Conservation (phyloP, 2,113 vertebrate species). For the Syrmaticus mikado region DNA sequence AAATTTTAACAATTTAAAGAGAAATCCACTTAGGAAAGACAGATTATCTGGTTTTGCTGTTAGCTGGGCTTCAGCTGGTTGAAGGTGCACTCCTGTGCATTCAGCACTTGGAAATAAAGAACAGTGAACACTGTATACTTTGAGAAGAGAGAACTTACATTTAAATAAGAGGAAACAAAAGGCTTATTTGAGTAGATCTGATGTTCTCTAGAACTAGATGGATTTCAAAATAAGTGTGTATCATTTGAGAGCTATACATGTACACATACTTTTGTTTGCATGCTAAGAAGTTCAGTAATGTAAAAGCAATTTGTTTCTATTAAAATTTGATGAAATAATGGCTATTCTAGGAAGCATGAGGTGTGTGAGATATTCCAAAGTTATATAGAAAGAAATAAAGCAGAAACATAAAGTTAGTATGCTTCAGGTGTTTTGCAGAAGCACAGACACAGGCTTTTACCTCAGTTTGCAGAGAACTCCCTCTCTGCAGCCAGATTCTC, state of each 20-base stretch:
- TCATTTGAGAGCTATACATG: not conserved
- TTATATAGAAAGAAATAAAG: not conserved
- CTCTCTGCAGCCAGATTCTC: not conserved
- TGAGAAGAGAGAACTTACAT: not conserved
- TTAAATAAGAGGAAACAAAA: not conserved
- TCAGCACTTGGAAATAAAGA: not conserved
- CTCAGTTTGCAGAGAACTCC: not conserved
- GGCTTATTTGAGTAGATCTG: not conserved
- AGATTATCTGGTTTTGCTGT: not conserved
- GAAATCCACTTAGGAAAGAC: not conserved
- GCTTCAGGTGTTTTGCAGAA: not conserved
- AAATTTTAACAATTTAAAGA: not conserved
- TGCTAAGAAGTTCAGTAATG: not conserved
- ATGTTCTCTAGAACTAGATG: not conserved
- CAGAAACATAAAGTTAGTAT: not conserved
- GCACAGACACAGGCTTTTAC: fast-evolving
- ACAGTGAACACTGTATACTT: not conserved
- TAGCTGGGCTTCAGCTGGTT: not conserved
- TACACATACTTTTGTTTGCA: not conserved
- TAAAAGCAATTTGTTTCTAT: not conserved
- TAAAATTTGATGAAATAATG: not conserved
- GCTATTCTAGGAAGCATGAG: not conserved
- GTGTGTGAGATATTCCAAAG: not conserved
- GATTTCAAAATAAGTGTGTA: not conserved
- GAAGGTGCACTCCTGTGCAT: not conserved